Conservation (phyloP, 2,888 invertebrate species). For the Aphidoletes aphidimyza region DNA sequence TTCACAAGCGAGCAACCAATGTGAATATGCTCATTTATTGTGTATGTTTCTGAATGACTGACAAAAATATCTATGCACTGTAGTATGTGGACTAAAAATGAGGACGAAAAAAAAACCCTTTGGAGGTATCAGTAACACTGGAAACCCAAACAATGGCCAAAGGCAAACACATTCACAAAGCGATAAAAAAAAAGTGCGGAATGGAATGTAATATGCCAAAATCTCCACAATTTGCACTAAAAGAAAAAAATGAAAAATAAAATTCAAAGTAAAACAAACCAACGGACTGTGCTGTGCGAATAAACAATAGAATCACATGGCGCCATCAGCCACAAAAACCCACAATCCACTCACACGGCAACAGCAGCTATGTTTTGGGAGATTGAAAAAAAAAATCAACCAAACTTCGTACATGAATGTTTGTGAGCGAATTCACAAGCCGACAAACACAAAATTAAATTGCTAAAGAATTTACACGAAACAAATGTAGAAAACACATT, state of each 20-base stretch:
- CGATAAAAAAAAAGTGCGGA: not conserved
- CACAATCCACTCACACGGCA: not conserved
- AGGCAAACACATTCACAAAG: not conserved
- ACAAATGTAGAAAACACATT: not conserved
- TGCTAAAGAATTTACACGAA: constrained; percentile 15
- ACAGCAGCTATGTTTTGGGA: not conserved
- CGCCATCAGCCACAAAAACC: not conserved
- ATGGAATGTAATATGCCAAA: not conserved
- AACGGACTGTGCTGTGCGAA: not conserved
- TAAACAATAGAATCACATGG: constrained; percentile 8
- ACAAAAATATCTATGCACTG: not conserved
- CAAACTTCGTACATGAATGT: not conserved
- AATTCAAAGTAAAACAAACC: too few relatives aligned
- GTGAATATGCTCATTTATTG: not conserved
- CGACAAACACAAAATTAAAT: not conserved
- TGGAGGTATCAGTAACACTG: not conserved
- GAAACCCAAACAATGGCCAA: not conserved
- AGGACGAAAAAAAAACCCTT: not conserved
- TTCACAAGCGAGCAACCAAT: not conserved
- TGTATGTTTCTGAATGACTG: not conserved
- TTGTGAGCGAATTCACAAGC: not conserved
- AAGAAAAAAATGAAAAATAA: not conserved
- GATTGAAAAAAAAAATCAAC: not conserved
- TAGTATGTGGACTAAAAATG: not conserved
- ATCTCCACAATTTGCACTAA: not conserved